Percentiles rank a stretch among this genome's conserved stretches.
Evolutionary conservation across 2,797 vertebrate species (phyloP).

Genomic region (Cyprinella venusta): DNA sequence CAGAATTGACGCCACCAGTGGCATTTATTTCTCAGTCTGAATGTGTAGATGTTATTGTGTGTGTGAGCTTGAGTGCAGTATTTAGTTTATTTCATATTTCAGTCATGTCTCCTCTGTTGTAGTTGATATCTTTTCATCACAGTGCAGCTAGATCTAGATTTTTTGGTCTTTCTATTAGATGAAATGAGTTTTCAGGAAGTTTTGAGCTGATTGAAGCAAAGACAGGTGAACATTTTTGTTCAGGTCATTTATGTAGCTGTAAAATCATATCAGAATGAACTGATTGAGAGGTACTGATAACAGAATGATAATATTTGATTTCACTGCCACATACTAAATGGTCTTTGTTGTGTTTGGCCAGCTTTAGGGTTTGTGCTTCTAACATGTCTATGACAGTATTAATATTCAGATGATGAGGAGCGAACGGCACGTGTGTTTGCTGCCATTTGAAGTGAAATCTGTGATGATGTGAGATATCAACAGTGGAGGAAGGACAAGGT

Average conservation of each 20-base stretch:
- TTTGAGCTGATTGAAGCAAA: neutral
- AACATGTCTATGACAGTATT: conserved; percentile 29
- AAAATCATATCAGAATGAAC: neutral
- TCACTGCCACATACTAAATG: neutral
- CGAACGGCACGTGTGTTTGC: neutral
- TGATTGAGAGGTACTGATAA: neutral
- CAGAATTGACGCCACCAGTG: neutral
- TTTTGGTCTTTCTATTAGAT: neutral
- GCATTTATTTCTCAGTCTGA: conserved; percentile 4
- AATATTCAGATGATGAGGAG: neutral
- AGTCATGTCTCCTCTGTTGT: neutral
- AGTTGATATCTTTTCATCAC: neutral
- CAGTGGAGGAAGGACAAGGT: neutral
- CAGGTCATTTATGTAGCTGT: neutral
- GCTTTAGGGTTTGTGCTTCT: neutral
- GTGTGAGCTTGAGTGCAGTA: neutral
- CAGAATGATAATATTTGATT: neutral
- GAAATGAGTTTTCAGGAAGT: neutral
- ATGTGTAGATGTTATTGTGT: conserved; percentile 8
- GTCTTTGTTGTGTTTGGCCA: neutral
- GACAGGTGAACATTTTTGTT: neutral
- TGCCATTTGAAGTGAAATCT: neutral
- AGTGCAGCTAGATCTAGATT: neutral
- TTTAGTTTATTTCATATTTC: conserved; percentile 16
- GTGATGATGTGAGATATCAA: neutral